Percentiles rank a stretch among this genome's conserved stretches.
These are phyloP conservation scores for Lochmaea capreae DNA, from an alignment of 2,888 invertebrate species.

Conservation along the genomic window DNA sequence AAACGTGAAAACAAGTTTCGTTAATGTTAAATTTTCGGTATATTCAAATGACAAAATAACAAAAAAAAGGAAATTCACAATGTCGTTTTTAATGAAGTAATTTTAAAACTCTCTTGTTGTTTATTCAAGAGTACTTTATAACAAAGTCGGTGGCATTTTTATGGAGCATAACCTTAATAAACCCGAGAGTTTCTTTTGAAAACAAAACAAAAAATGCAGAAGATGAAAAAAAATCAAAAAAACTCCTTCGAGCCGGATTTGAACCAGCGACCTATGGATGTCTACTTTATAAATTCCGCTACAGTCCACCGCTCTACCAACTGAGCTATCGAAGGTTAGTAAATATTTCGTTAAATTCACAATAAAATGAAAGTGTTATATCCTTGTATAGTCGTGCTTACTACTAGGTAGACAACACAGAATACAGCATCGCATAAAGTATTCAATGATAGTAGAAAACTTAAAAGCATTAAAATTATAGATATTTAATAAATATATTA, in stretches of 20 bases:
- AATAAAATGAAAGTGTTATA: background rate
- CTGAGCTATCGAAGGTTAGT: slow-evolving; percentile 61
- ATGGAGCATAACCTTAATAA: too few species aligned
- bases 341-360: background rate
- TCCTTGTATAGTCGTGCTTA: background rate
- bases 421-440: background rate
- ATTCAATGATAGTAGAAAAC: too few species aligned
- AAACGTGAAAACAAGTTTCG: too few species aligned
- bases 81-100: too few species aligned
- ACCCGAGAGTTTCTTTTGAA: background rate
- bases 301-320: slow-evolving; percentile 64
- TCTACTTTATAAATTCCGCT: slow-evolving; percentile 44
- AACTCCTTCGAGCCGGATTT: slow-evolving; percentile 76
- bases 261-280: slow-evolving; percentile 74
- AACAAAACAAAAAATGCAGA: background rate
- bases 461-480: too few species aligned
- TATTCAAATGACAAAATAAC: too few species aligned
- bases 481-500: too few species aligned
- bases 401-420: background rate
- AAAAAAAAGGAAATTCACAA: too few species aligned
- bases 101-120: too few species aligned
- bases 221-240: slow-evolving; percentile 40
- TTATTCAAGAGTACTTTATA: too few species aligned
- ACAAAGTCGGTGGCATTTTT: too few species aligned
- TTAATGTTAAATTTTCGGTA: too few species aligned